A percentile compares a stretch with the other conserved stretches of the same genome.
These are phyloP conservation scores for Oceanodroma leucorhoa DNA, from an alignment of 2,797 vertebrate species.

Conservation along the genomic window DNA sequence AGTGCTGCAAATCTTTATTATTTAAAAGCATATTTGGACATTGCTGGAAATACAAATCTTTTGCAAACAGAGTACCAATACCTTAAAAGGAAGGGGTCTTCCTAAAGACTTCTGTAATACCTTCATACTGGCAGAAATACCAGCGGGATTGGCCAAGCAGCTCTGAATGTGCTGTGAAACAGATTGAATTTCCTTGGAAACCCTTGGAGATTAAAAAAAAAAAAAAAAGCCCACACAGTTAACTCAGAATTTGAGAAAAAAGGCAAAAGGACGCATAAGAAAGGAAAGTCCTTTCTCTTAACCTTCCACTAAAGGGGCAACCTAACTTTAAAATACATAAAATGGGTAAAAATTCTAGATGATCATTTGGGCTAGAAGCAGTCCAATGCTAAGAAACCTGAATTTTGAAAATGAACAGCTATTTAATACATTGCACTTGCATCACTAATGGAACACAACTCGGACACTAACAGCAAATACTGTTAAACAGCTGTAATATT, in stretches of 20 bases:
- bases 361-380: neutral
- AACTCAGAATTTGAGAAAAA: neutral
- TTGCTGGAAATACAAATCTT: neutral
- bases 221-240: neutral
- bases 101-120: constrained; percentile 90
- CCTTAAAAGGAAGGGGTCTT: constrained; percentile 94
- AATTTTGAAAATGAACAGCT: neutral
- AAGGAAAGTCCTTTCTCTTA: neutral
- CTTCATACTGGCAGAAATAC: constrained; percentile 81
- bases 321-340: neutral
- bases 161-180: constrained; percentile 88
- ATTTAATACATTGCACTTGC: neutral
- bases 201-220: constrained; percentile 58
- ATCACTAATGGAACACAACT: neutral
- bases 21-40: neutral
- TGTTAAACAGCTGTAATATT: neutral
- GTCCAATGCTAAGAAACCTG: neutral
- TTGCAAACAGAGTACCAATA: constrained; percentile 36
- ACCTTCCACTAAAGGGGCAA: neutral
- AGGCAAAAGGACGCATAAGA: neutral
- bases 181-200: constrained; percentile 85
- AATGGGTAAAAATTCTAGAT: neutral
- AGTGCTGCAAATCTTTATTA: neutral
- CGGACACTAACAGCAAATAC: neutral
- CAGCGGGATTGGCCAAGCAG: constrained; percentile 80